Percentiles rank a stretch among this genome's conserved stretches.
Evolutionary conservation across 1,140 invertebrate species (phyloP).

Genomic region (Phocides pigmalion): DNA sequence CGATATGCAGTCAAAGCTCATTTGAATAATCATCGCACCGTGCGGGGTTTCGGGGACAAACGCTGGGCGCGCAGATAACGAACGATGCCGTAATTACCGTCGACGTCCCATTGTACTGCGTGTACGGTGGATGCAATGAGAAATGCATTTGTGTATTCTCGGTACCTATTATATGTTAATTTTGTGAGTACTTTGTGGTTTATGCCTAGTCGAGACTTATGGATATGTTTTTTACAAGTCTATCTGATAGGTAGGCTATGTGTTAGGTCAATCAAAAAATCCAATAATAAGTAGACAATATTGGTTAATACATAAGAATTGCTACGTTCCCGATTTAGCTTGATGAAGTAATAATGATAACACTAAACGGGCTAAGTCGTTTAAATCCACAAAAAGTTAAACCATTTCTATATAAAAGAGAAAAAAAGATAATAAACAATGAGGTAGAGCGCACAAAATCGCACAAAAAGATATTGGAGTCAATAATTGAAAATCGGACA

Average conservation of each 20-base stretch:
- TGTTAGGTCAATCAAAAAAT: too few relatives aligned
- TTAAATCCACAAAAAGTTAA: conserved; percentile 5
- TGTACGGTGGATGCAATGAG: conserved; percentile 10
- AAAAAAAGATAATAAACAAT: background rate
- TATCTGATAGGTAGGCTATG: too few relatives aligned
- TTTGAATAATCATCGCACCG: conserved; percentile 65
- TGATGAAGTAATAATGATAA: background rate
- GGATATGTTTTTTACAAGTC: background rate
- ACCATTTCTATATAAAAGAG: conserved; percentile 15
- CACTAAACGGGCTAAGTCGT: conserved; percentile 7
- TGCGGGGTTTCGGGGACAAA: conserved; percentile 28
- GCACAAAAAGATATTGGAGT: conserved; percentile 14
- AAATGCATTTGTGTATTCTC: conserved; percentile 6
- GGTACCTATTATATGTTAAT: conserved; percentile 4
- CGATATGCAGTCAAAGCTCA: conserved; percentile 51
- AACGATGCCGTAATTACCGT: conserved; percentile 21
- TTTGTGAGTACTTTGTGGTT: background rate
- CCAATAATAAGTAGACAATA: too few relatives aligned
- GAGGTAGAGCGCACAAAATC: conserved; percentile 9
- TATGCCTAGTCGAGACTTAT: background rate
- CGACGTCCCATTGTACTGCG: background rate
- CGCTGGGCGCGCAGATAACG: conserved; percentile 14
- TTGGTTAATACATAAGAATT: too few relatives aligned
- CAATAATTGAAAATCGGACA: conserved; percentile 9
- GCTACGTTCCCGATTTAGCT: background rate